phyloP scores from a whole-genome alignment of 2,888 invertebrate species.

The Halictus ligatus region DNA sequence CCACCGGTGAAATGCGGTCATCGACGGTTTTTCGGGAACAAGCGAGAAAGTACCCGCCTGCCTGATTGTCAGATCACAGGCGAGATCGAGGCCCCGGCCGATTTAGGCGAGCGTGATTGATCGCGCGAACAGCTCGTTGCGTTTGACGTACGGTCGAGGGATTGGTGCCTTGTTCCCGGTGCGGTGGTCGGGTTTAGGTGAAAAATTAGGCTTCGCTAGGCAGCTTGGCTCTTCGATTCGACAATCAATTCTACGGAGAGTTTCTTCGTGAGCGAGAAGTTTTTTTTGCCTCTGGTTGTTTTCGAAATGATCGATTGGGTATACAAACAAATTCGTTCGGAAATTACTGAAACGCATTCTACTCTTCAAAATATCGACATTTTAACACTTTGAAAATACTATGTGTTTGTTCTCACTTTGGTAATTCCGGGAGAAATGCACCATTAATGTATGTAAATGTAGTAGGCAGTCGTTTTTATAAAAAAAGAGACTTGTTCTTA shows the following conservation, averaged over 20 bases:
- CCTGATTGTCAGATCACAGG: constrained; percentile 15
- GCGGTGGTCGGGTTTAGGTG: background rate
- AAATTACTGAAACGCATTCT: no score
- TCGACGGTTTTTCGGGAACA: constrained; percentile 16
- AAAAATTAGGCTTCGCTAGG: background rate
- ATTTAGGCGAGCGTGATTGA: constrained; percentile 11
- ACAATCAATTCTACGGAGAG: background rate
- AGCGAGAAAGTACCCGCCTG: background rate
- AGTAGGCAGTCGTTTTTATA: no score
- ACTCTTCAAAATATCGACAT: no score
- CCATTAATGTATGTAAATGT: no score
- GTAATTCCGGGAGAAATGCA: no score
- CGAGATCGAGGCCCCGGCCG: background rate
- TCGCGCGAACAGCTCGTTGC: background rate
- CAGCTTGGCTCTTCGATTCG: background rate
- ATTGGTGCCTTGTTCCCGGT: background rate
- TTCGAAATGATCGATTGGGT: no score
- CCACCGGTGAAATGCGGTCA: constrained; percentile 20
- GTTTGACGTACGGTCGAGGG: background rate
- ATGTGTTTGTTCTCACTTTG: no score
- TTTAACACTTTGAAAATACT: no score
- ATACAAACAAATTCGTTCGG: no score
- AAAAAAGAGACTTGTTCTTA: no score
- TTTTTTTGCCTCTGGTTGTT: no score
- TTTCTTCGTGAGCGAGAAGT: no score